Conservation (phyloP, 1,140 invertebrate genomes). For the Pachypsylla venusta region DNA sequence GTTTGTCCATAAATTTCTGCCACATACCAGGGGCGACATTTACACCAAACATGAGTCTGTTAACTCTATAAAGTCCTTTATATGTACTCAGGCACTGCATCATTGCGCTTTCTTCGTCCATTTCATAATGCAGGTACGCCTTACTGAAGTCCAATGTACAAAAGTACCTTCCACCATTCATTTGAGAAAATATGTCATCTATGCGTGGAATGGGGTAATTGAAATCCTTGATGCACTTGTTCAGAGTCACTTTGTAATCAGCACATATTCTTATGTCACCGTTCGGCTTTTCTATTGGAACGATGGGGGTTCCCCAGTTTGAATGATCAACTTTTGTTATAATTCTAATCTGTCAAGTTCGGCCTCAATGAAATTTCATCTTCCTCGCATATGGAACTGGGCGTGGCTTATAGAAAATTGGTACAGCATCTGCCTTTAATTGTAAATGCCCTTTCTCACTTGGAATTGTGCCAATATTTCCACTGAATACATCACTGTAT, state of each 20-base stretch:
- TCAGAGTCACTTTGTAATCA: slow-evolving; percentile 35
- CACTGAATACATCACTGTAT: neutral
- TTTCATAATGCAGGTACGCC: slow-evolving; percentile 23
- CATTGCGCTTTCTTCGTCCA: slow-evolving; percentile 23
- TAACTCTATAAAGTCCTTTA: slow-evolving; percentile 28
- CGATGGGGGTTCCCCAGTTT: slow-evolving; percentile 37
- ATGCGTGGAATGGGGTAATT: slow-evolving; percentile 16
- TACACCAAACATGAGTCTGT: slow-evolving; percentile 33
- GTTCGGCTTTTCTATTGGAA: slow-evolving; percentile 33
- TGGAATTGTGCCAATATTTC: neutral
- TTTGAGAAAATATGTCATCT: slow-evolving; percentile 11
- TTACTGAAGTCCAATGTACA: slow-evolving; percentile 21
- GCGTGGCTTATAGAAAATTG: slow-evolving; percentile 26
- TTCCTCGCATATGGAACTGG: slow-evolving; percentile 24
- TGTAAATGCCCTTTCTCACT: neutral
- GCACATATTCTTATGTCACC: slow-evolving; percentile 32
- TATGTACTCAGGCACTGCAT: slow-evolving; percentile 27
- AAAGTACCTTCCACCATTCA: slow-evolving; percentile 17
- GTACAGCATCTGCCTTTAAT: slow-evolving; percentile 18
- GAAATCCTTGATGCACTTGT: slow-evolving; percentile 21
- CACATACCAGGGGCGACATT: slow-evolving; percentile 34
- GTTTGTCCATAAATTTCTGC: slow-evolving; percentile 33
- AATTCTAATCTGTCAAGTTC: slow-evolving; percentile 21
- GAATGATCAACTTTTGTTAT: slow-evolving; percentile 25
- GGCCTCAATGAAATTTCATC: slow-evolving; percentile 19